These are phyloP conservation scores for Bombus haemorrhoidalis DNA, from an alignment of 1,140 invertebrate species.

Conservation along the genomic window DNA sequence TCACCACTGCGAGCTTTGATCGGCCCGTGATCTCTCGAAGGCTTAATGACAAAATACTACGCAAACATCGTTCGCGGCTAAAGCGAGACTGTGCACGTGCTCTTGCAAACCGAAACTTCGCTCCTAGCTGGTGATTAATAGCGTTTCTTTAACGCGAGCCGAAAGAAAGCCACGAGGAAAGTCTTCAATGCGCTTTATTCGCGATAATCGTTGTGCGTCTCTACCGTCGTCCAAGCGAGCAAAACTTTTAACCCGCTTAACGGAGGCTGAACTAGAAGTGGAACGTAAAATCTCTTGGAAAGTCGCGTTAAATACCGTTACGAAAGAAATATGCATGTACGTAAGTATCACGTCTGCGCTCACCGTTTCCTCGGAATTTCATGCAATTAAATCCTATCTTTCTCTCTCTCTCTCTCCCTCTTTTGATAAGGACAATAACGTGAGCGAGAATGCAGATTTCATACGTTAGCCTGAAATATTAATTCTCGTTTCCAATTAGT, in stretches of 20 bases:
- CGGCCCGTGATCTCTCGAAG: conserved; percentile 30
- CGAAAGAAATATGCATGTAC: background rate
- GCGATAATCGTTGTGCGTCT: conserved; percentile 19
- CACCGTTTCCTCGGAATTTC: background rate
- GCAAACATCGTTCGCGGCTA: conserved; percentile 10
- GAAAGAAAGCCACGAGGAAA: background rate
- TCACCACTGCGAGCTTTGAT: conserved; percentile 49
- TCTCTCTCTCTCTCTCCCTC: background rate
- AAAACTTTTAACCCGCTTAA: conserved; percentile 22
- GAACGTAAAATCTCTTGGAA: conserved; percentile 5
- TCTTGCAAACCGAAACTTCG: background rate
- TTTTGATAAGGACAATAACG: background rate
- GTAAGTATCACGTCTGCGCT: background rate
- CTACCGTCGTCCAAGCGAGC: background rate
- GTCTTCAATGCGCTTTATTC: background rate
- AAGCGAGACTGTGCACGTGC: background rate
- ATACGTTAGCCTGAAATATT: no score
- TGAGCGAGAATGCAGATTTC: background rate
- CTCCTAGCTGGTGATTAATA: background rate
- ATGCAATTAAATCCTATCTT: background rate
- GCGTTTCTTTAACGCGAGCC: background rate
- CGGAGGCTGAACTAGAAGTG: background rate
- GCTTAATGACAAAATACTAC: conserved; percentile 47
- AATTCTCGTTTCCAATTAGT: no score
- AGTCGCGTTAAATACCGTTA: background rate